Conservation (phyloP, 2,888 invertebrate species). For the Laspeyria flexula region DNA sequence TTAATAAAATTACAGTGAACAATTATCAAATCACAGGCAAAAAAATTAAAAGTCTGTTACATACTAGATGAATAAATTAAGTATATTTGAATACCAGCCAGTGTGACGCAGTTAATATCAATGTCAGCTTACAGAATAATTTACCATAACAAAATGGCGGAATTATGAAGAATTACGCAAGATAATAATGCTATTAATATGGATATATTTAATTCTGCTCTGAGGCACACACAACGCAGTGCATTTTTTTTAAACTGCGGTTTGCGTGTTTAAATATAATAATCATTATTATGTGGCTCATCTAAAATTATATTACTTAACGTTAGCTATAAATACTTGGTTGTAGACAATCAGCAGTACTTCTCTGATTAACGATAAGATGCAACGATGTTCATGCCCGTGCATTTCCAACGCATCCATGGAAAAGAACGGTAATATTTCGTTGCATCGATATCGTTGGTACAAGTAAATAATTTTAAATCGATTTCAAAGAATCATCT, state of each 20-base stretch:
- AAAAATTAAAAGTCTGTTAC: neutral
- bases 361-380: too few species aligned
- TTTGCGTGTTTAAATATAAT: conserved; percentile 2
- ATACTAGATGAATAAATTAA: conserved; percentile 11
- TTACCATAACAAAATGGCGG: conserved; percentile 41
- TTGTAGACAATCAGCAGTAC: too few species aligned
- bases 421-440: too few species aligned
- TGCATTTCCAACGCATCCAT: too few species aligned
- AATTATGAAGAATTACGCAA: conserved; percentile 59
- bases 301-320: neutral
- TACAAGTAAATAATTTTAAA: too few species aligned
- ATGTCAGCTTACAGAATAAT: conserved; percentile 43
- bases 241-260: neutral
- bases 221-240: too few species aligned
- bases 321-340: neutral
- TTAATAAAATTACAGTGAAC: too few species aligned
- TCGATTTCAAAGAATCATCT: too few species aligned
- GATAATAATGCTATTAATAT: conserved; percentile 70
- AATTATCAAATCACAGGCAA: too few species aligned
- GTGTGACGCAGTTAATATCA: conserved; percentile 35
- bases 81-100: conserved; percentile 27
- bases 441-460: too few species aligned
- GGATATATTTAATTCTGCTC: conserved; percentile 61
- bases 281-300: too few species aligned
- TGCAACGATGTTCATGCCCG: too few species aligned